Evolutionary conservation across 2,888 invertebrate species (phyloP), one percentile per base, ranked within the genome.

Genomic region (Rhorus exstirpatorius): DNA sequence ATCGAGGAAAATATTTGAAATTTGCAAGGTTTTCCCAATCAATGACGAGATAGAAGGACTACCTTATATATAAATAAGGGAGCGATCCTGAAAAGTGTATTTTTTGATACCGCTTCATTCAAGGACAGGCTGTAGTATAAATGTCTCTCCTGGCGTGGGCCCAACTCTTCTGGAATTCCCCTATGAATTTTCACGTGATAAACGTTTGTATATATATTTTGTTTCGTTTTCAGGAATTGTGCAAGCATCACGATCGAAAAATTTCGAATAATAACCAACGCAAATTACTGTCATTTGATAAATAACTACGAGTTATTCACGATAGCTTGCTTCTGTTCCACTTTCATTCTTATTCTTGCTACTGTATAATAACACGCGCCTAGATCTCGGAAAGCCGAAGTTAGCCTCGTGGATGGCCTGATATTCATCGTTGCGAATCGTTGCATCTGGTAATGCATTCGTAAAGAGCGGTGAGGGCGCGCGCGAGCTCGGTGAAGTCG

Each of bases 311-410:
- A 31, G 49, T 31, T 31, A n/a, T n/a, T n/a, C n/a, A n/a, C n/a
- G n/a, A n/a, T n/a, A n/a, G n/a, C 10, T 3, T 41, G 74, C 74
- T 31, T n/a, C 51, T 38, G 61, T 53, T 49, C 72, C 41, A 63
- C 71, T 53, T 63, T 51, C 41, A 35, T 63, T 12, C 44, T 10
- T 53, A 1, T 17, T 67, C 31, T 35, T 17, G 35, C 51, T 51
- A 35, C 35, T 35, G 12, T 67, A 35, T 35, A 31, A 49, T 67
- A 49, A 51, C 24, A 35, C 67, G 19, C 17, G 46, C 46, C 31
- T 46, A 31, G 46, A 46, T 65, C 31, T 65, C 31, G n/a, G 3
- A n/a, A 24, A 26, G 26, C 19, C 55, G 12, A 14, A 24, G 6
- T 12, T 7, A 55, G 38, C 35, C 38, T 14, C 17, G 12, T 7